These are phyloP conservation scores for Montipora capricornis DNA, from an alignment of 64 coral and sea anemone genomes.

Conservation along the genomic window DNA sequence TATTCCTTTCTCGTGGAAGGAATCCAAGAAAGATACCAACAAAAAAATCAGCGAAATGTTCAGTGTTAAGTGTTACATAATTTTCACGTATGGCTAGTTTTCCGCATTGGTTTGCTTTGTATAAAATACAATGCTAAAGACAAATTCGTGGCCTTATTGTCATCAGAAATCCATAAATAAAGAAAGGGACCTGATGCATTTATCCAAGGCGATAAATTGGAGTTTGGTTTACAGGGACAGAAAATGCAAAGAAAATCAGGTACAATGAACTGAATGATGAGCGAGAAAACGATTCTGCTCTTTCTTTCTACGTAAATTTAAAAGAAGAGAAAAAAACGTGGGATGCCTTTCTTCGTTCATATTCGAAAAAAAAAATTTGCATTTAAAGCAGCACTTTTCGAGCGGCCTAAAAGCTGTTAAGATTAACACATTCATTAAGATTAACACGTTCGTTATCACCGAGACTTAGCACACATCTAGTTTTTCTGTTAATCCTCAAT, in stretches of 20 bases:
- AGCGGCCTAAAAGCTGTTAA: constrained; percentile 18
- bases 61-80: neutral
- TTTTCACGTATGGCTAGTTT: neutral
- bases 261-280: too few relatives aligned
- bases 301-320: neutral
- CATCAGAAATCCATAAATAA: constrained; percentile 16
- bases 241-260: neutral
- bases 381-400: neutral
- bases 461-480: neutral
- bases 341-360: neutral
- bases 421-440: constrained; percentile 31
- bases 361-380: neutral
- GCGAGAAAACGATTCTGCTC: neutral
- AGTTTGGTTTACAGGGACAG: neutral
- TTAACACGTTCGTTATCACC: constrained; percentile 24
- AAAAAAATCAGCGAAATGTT: too few relatives aligned
- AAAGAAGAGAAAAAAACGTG: neutral
- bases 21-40: neutral
- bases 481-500: constrained; percentile 10
- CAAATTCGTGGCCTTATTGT: neutral
- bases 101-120: neutral
- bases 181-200: neutral
- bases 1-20: neutral
- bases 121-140: neutral
- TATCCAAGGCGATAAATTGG: neutral